These are phyloP conservation scores for Sandelia bainsii DNA, from an alignment of 2,797 vertebrate species.

Conservation along the genomic window DNA sequence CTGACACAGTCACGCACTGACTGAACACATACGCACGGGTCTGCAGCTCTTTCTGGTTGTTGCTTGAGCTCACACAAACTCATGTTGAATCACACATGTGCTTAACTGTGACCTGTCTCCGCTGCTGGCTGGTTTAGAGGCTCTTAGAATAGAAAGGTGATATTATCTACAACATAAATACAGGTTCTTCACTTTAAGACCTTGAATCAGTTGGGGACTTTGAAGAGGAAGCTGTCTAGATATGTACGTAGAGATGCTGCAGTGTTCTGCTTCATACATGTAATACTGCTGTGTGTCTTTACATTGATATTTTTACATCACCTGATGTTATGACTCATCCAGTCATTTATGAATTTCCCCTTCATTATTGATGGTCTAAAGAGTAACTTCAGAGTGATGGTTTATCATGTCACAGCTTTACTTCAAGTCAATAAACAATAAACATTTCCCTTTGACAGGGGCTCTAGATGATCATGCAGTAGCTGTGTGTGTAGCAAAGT, in stretches of 20 bases:
- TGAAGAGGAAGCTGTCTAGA: conserved; percentile 21
- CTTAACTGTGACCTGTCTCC: conserved; percentile 49
- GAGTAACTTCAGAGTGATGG: conserved; percentile 7
- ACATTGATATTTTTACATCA: background rate
- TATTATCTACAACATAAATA: conserved; percentile 39
- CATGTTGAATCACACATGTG: conserved; percentile 40
- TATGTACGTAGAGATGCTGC: conserved; percentile 12
- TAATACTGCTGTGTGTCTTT: conserved; percentile 11
- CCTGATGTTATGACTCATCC: too few species aligned
- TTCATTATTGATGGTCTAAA: background rate
- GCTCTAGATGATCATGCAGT: conserved; percentile 10
- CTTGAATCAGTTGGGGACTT: conserved; percentile 12
- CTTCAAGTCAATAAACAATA: background rate
- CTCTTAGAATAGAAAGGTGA: conserved; percentile 59
- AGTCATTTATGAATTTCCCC: too few species aligned
- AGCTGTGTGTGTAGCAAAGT: background rate
- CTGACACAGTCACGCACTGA: conserved; percentile 10
- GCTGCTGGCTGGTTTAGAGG: conserved; percentile 50
- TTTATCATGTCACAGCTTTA: conserved; percentile 22
- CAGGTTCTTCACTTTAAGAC: background rate
- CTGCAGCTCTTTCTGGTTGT: background rate
- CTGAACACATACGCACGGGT: conserved; percentile 1
- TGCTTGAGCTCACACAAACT: conserved; percentile 21
- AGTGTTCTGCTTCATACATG: conserved; percentile 4
- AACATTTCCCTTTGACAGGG: too few species aligned